Conservation (phyloP, 2,797 vertebrate species). For the Bovichtus variegatus region DNA sequence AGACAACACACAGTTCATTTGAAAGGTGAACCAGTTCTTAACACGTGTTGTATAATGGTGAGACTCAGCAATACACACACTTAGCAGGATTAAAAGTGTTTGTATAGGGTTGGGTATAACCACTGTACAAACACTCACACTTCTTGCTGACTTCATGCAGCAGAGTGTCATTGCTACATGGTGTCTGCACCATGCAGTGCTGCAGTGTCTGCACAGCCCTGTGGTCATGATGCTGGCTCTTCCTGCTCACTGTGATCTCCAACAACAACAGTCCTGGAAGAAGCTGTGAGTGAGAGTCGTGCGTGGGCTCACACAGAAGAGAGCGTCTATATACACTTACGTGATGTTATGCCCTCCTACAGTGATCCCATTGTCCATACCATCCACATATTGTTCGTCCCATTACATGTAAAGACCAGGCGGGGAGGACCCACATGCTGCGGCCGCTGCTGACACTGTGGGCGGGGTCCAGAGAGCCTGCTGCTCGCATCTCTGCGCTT, state of each 20-base stretch:
- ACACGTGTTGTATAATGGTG: not conserved
- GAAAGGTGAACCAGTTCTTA: not conserved
- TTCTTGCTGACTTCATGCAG: not conserved
- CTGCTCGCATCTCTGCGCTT: not conserved
- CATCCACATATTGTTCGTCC: slow-evolving; percentile 30
- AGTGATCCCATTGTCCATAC: slow-evolving; percentile 32
- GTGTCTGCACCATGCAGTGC: too few species aligned
- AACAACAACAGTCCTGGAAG: not conserved
- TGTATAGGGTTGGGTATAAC: not conserved
- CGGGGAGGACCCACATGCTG: not conserved
- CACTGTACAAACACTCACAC: not conserved
- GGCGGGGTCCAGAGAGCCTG: not conserved
- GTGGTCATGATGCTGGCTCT: not conserved
- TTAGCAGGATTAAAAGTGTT: not conserved
- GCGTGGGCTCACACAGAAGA: not conserved
- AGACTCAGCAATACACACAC: not conserved
- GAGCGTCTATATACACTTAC: slow-evolving; percentile 30
- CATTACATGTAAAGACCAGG: not conserved
- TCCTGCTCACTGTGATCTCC: not conserved
- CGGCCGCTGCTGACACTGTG: not conserved
- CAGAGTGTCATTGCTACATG: not conserved
- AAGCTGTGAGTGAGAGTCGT: not conserved
- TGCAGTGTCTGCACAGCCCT: not conserved
- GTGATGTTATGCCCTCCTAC: slow-evolving; percentile 26
- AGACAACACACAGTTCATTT: not conserved